Percentiles rank a stretch among this genome's conserved stretches.
Conservation (phyloP, 1,140 invertebrate species). For the Calliphora vicina region DNA sequence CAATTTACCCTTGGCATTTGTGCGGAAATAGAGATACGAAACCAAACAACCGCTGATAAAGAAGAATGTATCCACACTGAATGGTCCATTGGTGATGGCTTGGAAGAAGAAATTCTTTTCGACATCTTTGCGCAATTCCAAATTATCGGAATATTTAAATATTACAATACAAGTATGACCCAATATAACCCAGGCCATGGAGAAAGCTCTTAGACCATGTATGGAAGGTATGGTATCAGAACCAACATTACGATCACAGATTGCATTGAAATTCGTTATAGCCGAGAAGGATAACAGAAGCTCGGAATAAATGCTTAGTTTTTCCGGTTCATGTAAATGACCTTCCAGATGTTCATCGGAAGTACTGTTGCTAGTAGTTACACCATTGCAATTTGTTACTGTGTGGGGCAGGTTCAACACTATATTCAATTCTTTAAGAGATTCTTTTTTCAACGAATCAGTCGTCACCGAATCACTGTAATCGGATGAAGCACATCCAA, state of each 20-base stretch:
- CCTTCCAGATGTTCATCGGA: constrained; percentile 69
- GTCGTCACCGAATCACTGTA: constrained; percentile 56
- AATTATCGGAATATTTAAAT: constrained; percentile 87
- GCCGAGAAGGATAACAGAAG: constrained; percentile 82
- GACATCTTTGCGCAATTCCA: constrained; percentile 77
- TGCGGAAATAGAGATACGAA: constrained; percentile 84
- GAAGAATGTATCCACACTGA: constrained; percentile 93
- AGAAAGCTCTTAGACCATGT: constrained; percentile 83
- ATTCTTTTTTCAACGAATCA: constrained; percentile 49
- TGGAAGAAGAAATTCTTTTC: constrained; percentile 84
- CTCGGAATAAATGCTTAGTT: constrained; percentile 71
- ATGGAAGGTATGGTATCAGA: constrained; percentile 82
- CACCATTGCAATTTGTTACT: constrained; percentile 13
- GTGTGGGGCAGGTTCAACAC: constrained; percentile 53
- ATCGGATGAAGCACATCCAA: constrained; percentile 63
- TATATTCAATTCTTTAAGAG: constrained; percentile 56
- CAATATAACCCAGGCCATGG: constrained; percentile 92
- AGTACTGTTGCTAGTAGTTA: constrained; percentile 66
- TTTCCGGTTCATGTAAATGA: constrained; percentile 62
- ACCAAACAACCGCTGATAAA: constrained; percentile 82
- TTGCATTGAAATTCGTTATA: constrained; percentile 76
- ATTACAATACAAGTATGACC: constrained; percentile 87
- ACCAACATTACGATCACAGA: constrained; percentile 80
- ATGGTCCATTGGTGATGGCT: constrained; percentile 84
- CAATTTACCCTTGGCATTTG: constrained; percentile 80